Base-by-base conservation (phyloP, 2,888 invertebrate species). In the Amiota communis region DNA sequence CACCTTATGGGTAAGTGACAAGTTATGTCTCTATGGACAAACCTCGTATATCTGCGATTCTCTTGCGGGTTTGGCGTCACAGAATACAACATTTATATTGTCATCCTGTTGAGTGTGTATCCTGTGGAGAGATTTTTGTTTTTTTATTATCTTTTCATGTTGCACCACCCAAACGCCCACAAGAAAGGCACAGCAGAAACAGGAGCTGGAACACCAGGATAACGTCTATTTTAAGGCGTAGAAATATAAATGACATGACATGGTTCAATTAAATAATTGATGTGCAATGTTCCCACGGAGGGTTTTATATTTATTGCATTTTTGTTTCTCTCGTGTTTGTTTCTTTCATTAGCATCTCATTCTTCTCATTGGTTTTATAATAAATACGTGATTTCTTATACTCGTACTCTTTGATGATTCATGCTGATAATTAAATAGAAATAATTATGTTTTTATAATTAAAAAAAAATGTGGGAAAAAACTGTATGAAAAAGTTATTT, bases 241-340 rank as follows among this genome's bases (percentile, higher is more conserved):
- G 53, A 47, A 12, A 51, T 68, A n/a, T 68, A 68, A 68, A 68
- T 68, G 67, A 51, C 51, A 53, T 23, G 23, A 68, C 65, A 53
- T 53, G n/a, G 53, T 11, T 9, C 20, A 59, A 59, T 59, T 17
- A 17, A n/a, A 59, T 59, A 17, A 59, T 59, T 59, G 17, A 59
- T 59, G 57, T 59, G 8, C 17, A 9, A 9, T 4, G 12, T 59
- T 59, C 17, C 8, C 17, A 20, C 20, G 11, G 11, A 59, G 4
- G n/a, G 1, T 57, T 15, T 57, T 15, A 10, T 15, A 15, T 57
- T 57, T 57, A 57, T 15, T 59, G n/a, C n/a, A n/a, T n/a, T n/a
- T n/a, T n/a, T n/a, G 20, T 20, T 20, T 17, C 15, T 36, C 36
- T 36, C 6, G 6, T 20, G 15, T 59, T 59, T 59, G 8, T 13